Evolutionary conservation across 2,113 vertebrate species (phyloP).

Genomic region (Thunnus thynnus): DNA sequence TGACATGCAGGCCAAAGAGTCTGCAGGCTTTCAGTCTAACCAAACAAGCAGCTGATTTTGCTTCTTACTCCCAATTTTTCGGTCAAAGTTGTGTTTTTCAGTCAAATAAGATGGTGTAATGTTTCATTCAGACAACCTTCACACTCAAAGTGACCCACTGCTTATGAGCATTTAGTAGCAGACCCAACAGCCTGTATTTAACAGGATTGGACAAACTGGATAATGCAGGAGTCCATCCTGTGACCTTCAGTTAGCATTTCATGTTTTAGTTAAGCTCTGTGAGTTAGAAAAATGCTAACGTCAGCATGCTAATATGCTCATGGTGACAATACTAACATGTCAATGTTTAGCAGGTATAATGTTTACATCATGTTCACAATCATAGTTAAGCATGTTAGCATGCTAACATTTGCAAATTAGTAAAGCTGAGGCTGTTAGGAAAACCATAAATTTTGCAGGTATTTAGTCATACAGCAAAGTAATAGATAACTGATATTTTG

Average conservation of each 20-base stretch:
- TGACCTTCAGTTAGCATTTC: not conserved
- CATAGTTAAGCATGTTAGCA: too few relatives aligned
- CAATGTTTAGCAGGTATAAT: too few relatives aligned
- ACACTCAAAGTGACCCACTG: not conserved
- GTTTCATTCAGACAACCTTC: not conserved
- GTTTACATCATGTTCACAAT: too few relatives aligned
- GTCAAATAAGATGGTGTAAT: slow-evolving; percentile 27
- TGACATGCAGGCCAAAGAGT: not conserved
- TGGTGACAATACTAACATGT: too few relatives aligned
- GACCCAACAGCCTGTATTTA: not conserved
- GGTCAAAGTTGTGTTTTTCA: slow-evolving; percentile 10
- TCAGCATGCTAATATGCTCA: too few relatives aligned
- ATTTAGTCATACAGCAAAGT: too few relatives aligned
- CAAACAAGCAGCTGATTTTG: slow-evolving; percentile 4
- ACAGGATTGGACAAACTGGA: not conserved
- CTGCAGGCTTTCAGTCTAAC: slow-evolving; percentile 12
- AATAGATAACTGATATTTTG: too few relatives aligned
- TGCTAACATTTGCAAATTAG: too few relatives aligned
- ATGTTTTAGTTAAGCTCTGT: too few relatives aligned
- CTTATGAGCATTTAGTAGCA: not conserved
- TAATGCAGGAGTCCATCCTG: not conserved
- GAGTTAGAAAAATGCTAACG: too few relatives aligned
- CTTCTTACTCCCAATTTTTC: not conserved
- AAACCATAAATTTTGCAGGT: too few relatives aligned
- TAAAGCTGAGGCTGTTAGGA: too few relatives aligned